These are phyloP conservation scores for Erythrolamprus reginae DNA, from an alignment of 2,113 vertebrate species.

Conservation along the genomic window DNA sequence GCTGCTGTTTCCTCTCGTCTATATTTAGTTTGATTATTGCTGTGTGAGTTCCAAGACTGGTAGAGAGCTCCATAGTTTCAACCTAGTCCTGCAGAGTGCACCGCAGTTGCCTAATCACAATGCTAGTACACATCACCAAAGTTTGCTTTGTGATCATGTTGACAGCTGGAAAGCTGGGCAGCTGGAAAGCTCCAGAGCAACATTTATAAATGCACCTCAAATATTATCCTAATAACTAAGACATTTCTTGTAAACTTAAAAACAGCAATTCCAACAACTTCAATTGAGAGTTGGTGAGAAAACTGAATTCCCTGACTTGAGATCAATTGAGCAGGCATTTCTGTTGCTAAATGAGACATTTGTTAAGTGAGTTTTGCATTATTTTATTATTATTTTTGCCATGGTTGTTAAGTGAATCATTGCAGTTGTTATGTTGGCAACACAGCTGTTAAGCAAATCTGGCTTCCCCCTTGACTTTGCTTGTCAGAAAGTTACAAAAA, in stretches of 20 bases:
- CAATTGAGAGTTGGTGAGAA: constrained; percentile 7
- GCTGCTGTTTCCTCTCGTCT: neutral
- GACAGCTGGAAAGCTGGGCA: neutral
- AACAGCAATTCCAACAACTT: constrained; percentile 12
- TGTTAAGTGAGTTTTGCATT: neutral
- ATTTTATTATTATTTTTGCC: neutral
- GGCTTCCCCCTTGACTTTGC: neutral
- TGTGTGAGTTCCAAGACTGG: neutral
- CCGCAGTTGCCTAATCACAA: neutral
- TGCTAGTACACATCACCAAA: neutral
- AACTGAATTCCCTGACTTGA: neutral
- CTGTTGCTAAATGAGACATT: neutral
- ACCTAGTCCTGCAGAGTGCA: neutral
- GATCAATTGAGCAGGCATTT: neutral
- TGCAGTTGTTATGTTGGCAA: neutral
- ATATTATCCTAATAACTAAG: neutral
- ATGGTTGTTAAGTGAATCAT: neutral
- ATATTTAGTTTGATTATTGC: neutral
- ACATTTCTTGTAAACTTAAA: neutral
- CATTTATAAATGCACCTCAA: neutral
- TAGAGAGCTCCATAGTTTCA: neutral
- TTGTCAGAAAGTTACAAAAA: neutral
- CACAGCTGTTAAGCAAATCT: too few species aligned
- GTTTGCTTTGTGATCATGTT: neutral
- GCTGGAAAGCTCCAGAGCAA: neutral